A percentile compares a stretch with the other conserved stretches of the same genome.
These are phyloP conservation scores for Anguilla japonica DNA, from an alignment of 2,113 vertebrate genomes.

Conservation along the genomic window DNA sequence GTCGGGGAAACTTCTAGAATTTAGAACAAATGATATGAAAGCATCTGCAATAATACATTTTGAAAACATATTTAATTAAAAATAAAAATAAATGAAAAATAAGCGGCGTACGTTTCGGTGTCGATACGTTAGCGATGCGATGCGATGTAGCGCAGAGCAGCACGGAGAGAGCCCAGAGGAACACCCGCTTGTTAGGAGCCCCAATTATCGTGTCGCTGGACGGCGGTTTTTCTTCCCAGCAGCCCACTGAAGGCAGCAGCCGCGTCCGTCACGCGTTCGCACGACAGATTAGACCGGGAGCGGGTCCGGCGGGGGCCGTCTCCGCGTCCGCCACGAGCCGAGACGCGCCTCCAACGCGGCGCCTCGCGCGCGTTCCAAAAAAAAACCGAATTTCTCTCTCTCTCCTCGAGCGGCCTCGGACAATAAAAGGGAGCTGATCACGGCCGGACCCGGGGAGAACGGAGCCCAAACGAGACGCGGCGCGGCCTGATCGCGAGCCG, in stretches of 20 bases:
- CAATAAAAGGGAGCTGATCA: constrained; percentile 52
- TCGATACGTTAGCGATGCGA: background rate
- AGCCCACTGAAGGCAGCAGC: background rate
- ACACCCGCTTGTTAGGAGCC: background rate
- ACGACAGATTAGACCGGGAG: background rate
- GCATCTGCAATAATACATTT: no score
- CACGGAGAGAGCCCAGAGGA: background rate
- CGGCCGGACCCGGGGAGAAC: constrained; percentile 15
- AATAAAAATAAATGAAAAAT: no score
- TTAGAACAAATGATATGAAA: no score
- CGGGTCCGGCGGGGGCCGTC: background rate
- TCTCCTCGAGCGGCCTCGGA: constrained; percentile 38
- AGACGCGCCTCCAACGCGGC: background rate
- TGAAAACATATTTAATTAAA: background rate
- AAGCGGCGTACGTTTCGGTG: background rate
- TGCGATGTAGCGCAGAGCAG: background rate
- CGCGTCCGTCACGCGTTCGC: background rate
- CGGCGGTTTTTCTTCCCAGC: background rate
- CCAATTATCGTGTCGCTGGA: background rate
- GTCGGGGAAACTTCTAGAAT: no score
- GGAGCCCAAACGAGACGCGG: constrained; percentile 23
- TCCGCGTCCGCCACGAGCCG: background rate
- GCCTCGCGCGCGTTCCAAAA: background rate
- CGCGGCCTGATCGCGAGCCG: constrained; percentile 48
- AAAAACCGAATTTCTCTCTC: background rate